These are phyloP conservation scores for Malacoraja senta DNA, from an alignment of 2,797 vertebrate genomes.

Conservation along the genomic window DNA sequence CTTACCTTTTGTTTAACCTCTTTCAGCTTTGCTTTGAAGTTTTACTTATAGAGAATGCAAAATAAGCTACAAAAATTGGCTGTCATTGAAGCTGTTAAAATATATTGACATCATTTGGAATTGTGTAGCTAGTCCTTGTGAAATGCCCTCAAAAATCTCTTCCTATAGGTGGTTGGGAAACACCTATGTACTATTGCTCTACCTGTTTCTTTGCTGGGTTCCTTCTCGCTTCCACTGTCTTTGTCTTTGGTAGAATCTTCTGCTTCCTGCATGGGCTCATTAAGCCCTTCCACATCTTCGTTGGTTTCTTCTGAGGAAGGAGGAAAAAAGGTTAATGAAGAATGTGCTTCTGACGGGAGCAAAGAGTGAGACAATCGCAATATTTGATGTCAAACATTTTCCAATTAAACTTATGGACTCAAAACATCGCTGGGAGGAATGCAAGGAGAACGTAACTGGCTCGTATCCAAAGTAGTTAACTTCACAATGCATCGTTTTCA, in stretches of 20 bases:
- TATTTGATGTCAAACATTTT: not conserved
- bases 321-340: constrained; percentile 49
- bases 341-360: not conserved
- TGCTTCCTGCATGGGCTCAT: constrained; percentile 76
- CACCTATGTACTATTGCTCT: constrained; percentile 52
- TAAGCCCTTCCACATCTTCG: constrained; percentile 92
- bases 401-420: not conserved
- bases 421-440: not conserved
- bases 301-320: constrained; percentile 83
- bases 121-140: too few relatives aligned
- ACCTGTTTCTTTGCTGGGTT: constrained; percentile 91
- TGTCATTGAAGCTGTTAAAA: too few relatives aligned
- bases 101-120: not conserved
- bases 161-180: not conserved
- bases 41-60: not conserved
- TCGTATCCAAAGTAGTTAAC: not conserved
- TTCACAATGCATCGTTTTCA: not conserved
- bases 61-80: not conserved
- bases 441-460: not conserved
- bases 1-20: not conserved
- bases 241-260: constrained; percentile 92
- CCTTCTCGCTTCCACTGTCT: constrained; percentile 84
- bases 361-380: not conserved
- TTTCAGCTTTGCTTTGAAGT: not conserved
- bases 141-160: not conserved